phyloP scores from a whole-genome alignment of 1,140 invertebrate species.

The Tigriopus japonicus region DNA sequence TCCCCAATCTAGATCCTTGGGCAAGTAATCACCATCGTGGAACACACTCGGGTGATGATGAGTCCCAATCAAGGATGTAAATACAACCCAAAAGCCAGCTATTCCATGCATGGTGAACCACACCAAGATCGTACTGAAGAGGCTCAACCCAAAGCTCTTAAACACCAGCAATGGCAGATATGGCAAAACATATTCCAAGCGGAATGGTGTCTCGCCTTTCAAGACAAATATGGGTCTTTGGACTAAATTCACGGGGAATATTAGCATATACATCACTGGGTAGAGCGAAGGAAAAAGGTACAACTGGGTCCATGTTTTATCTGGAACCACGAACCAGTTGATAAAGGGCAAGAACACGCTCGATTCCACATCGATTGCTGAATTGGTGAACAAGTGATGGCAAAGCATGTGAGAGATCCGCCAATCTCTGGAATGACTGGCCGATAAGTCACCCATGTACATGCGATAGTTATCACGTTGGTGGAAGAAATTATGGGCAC shows the following conservation, averaged over 20 bases:
- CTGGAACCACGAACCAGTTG: conserved; percentile 37
- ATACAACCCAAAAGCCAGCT: conserved; percentile 39
- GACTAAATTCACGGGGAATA: conserved; percentile 26
- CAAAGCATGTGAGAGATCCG: conserved; percentile 52
- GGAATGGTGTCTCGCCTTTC: conserved; percentile 2
- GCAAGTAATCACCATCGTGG: conserved; percentile 51
- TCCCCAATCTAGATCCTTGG: conserved; percentile 48
- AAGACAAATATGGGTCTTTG: conserved; percentile 14
- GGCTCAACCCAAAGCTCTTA: neutral
- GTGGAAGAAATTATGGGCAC: conserved; percentile 63
- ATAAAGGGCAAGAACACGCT: conserved; percentile 46
- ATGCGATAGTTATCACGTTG: conserved; percentile 56
- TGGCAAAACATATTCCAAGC: conserved; percentile 19
- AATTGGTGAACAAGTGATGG: conserved; percentile 62
- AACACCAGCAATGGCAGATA: conserved; percentile 6
- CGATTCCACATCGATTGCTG: conserved; percentile 46
- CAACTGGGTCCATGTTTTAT: conserved; percentile 27
- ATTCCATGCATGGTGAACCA: conserved; percentile 19
- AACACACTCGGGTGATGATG: conserved; percentile 58
- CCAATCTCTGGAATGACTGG: conserved; percentile 47
- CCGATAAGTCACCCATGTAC: conserved; percentile 51
- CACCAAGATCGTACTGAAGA: conserved; percentile 13
- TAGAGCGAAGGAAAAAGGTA: conserved; percentile 30
- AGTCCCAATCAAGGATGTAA: conserved; percentile 49
- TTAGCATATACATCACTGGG: conserved; percentile 30